Base-by-base conservation (phyloP, 1,140 invertebrate species). In the Mycetomoellerius zeteki region DNA sequence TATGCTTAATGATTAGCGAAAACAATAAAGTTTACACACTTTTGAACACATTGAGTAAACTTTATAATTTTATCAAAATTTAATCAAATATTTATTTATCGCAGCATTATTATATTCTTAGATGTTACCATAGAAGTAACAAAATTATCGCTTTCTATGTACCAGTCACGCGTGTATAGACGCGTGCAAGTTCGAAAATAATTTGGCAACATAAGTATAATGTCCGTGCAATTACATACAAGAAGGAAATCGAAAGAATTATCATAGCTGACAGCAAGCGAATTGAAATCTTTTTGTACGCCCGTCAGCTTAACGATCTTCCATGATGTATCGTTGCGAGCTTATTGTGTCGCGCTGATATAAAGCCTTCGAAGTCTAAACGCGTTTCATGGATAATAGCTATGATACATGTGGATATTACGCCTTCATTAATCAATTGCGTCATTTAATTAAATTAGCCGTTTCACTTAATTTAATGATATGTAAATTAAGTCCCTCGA, bases 201-300 rank as follows among this genome's bases (percentile, higher is more conserved):
- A 88, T 89, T 85, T 62, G 52, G 65, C 43, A 78, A 78, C 30
- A 78, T 64, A 47, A 77, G 56, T 33, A 27, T 54, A 54, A 37
- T 65, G 73, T 56, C 7, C 56, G 19, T 85, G 72, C 58, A 87
- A 73, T 86, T 84, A 87, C 50, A 10, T 65, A 81, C 50, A 72
- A 81, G 73, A 78, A 86, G 82, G 56, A 60, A 62, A 84, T 84
- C 77, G 33, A 64, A 37, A 69, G 52, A 85, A 89, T 89, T 87
- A 85, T 91, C 43, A 77, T 86, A 33, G 30, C 77, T 86, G 76
- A 87, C 89, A 87, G 78, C 65, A 71, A 78, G 52, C 77, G 89
- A 80, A 89, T 90, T 89, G 84, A 90, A 91, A 76, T 87, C 85
- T 71, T 86, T 88, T 92, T 91, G 87, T 91, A 69, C 76, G 65